These are phyloP conservation scores for Drosophila truncata DNA, from an alignment of 1,140 invertebrate species.

Conservation along the genomic window DNA sequence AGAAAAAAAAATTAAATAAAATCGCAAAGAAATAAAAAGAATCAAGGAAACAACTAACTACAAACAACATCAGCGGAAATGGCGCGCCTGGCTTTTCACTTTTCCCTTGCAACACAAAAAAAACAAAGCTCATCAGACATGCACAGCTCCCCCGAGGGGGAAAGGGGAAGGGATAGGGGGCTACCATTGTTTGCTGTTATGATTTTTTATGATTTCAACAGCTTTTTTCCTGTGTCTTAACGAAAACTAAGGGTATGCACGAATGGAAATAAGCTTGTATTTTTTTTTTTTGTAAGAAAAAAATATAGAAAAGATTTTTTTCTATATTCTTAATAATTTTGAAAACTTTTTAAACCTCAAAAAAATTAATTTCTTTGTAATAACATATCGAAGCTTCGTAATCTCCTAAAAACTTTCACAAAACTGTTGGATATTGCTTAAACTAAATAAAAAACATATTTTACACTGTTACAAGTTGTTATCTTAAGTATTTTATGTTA, in stretches of 20 bases:
- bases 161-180: not conserved
- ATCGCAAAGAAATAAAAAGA: not conserved
- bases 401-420: too few species aligned
- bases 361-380: too few species aligned
- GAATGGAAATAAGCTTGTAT: not conserved
- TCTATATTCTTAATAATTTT: too few species aligned
- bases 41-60: conserved; percentile 3
- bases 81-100: conserved; percentile 49
- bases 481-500: too few species aligned
- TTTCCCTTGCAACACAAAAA: conserved; percentile 37
- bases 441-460: too few species aligned
- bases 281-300: not conserved
- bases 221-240: conserved; percentile 17
- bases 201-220: conserved; percentile 80
- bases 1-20: not conserved
- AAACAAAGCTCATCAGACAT: conserved; percentile 74
- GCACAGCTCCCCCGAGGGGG: conserved; percentile 55
- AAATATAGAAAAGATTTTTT: too few species aligned
- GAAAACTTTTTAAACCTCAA: too few species aligned
- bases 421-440: too few species aligned
- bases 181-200: conserved; percentile 69
- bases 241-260: not conserved
- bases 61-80: conserved; percentile 43
- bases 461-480: too few species aligned
- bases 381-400: too few species aligned